Evolutionary conservation across 2,113 vertebrate species (phyloP).

Genomic region (Indicator indicator): DNA sequence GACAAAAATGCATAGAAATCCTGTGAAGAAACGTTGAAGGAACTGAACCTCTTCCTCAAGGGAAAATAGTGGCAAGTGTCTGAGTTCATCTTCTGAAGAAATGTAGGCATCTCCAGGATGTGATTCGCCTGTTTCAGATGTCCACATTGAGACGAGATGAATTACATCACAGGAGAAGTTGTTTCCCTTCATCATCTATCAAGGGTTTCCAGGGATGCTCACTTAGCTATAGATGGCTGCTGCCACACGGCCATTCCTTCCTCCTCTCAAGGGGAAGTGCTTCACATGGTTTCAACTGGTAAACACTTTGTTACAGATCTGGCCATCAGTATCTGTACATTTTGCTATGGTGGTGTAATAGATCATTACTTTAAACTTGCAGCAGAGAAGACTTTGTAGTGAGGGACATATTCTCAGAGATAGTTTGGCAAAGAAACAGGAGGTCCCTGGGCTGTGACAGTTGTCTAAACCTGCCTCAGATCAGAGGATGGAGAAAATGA

Average conservation of each 20-base stretch:
- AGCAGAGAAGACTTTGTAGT: background rate
- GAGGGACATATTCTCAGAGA: background rate
- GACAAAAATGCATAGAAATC: background rate
- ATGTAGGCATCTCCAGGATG: background rate
- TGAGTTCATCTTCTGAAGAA: background rate
- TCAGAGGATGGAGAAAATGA: background rate
- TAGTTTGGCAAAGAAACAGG: background rate
- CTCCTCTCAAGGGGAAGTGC: background rate
- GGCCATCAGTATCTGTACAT: background rate
- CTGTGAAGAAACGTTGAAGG: background rate
- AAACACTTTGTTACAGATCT: background rate
- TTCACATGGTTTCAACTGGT: background rate
- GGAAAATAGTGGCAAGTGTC: background rate
- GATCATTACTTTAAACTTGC: background rate
- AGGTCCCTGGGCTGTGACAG: background rate
- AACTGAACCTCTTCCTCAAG: background rate
- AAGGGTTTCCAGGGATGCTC: background rate
- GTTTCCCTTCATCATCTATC: background rate
- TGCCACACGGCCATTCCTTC: background rate
- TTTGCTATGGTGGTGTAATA: background rate
- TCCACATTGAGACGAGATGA: background rate
- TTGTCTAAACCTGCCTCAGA: background rate
- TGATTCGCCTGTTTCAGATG: background rate
- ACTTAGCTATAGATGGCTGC: background rate
- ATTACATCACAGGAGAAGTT: background rate